A percentile compares a stretch with the other conserved stretches of the same genome.
These are phyloP conservation scores for Alca torda DNA, from an alignment of 2,797 vertebrate genomes.

Conservation along the genomic window DNA sequence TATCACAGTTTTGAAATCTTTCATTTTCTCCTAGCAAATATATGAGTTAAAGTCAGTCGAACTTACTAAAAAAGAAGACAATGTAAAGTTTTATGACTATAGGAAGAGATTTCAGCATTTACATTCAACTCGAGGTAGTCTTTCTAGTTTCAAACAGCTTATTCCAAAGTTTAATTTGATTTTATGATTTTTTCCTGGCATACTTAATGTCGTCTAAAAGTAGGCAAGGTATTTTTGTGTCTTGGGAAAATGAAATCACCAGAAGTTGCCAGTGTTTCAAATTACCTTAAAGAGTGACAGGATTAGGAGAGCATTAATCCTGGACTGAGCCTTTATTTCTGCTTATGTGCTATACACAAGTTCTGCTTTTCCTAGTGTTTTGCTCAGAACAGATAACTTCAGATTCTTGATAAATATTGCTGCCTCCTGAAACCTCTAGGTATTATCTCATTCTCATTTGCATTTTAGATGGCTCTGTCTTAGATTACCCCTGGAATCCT, in stretches of 20 bases:
- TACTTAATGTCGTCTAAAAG: background rate
- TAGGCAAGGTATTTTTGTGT: background rate
- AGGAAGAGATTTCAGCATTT: background rate
- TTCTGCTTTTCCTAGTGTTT: background rate
- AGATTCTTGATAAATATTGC: background rate
- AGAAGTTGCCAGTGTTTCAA: conserved; percentile 7
- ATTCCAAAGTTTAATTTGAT: conserved; percentile 34
- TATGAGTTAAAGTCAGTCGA: background rate
- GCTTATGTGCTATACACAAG: background rate
- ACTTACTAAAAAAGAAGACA: background rate
- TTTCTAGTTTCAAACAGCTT: background rate
- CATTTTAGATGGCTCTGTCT: conserved; percentile 11
- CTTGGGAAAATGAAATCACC: background rate
- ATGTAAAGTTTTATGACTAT: background rate
- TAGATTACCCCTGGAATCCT: conserved; percentile 31
- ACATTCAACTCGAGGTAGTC: background rate
- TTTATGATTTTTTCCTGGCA: background rate
- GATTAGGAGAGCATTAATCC: conserved; percentile 18
- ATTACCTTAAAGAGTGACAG: background rate
- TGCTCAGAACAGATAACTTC: conserved; percentile 11
- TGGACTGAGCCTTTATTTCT: conserved; percentile 12
- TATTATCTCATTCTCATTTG: conserved; percentile 9
- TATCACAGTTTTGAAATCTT: background rate
- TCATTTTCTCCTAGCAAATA: background rate
- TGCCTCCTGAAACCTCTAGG: background rate